Percentiles rank a stretch among this genome's conserved stretches.
These are phyloP conservation scores for Pseudorectes ferrugineus DNA, from an alignment of 2,113 vertebrate genomes.

Conservation along the genomic window DNA sequence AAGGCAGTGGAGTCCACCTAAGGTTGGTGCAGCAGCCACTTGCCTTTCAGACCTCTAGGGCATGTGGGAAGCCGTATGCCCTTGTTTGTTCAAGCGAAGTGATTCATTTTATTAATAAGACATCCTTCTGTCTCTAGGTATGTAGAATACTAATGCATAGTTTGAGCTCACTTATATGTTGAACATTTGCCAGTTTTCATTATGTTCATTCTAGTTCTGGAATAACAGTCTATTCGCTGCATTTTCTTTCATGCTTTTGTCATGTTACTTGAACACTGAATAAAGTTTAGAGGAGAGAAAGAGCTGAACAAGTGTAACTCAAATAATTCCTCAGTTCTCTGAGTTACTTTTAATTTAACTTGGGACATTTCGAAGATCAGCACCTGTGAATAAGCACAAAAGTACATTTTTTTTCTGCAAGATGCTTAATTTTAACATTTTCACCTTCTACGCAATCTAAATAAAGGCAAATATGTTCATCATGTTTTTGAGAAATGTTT, in stretches of 20 bases:
- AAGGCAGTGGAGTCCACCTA: not conserved
- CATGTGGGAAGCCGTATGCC: not conserved
- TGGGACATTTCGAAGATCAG: not conserved
- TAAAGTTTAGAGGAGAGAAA: not conserved
- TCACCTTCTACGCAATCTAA: not conserved
- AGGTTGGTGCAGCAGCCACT: not conserved
- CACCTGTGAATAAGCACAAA: not conserved
- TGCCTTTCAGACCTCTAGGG: not conserved
- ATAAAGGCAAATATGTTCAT: not conserved
- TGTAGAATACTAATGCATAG: not conserved
- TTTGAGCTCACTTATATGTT: not conserved
- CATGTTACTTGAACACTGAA: not conserved
- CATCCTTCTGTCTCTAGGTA: not conserved
- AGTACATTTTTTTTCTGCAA: not conserved
- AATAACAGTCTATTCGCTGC: not conserved
- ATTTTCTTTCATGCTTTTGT: not conserved
- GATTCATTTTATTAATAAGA: not conserved
- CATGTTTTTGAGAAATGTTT: not conserved
- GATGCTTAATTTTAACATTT: not conserved
- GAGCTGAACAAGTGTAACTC: not conserved
- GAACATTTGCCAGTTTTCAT: not conserved
- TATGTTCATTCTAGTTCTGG: not conserved
- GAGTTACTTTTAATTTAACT: not conserved
- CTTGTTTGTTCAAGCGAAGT: not conserved
- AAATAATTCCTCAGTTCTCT: not conserved